Base-by-base conservation (phyloP, 2,113 vertebrate species). In the Phylloscopus whistleri region DNA sequence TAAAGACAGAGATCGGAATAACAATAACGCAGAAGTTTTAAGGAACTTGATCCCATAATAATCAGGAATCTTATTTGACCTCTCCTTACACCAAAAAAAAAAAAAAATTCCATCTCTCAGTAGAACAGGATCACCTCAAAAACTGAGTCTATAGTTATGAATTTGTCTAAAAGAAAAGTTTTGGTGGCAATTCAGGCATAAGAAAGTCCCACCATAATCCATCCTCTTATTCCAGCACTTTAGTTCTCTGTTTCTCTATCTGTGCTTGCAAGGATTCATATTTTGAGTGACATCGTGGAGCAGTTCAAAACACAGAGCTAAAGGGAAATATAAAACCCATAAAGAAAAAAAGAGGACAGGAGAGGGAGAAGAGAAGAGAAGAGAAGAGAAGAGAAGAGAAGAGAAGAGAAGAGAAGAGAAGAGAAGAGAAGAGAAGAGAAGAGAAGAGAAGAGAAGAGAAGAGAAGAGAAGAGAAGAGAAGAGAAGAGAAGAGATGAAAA, bases 361-460 rank as follows among this genome's bases (percentile, higher is more conserved):
- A 15, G 16, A 23, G 13, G 13, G 46, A 46, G 39, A 11, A 13
- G 39, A 41, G 11, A 11, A 13, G 17, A 17, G 7, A 44, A 17
- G 39, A 11, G 10, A 41, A 13, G 39, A 41, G 19, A 46, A 19
- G 46, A 46, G 46, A 46, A 19, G 44, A 46, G 30, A 4, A 4
- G 37, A 18, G 51, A 11, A 3, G 6, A 28, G 59, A 27, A 7
- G 5, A 13, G 44, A 46, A 6, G 13, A 9, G n/a, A 23, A 39
- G 46, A 46, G 39, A 41, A 12, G 39, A 41, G 13, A 46, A 21
- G 41, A 41, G 20, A 48, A 11, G 46, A 48, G 46, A 48, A 11
- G 52, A 18, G 16, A 2, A 3, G 33, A 16, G 33, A 10, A 1
- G 7, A 24, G 41, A 23, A 4, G 6, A 14, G 46, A 48, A 4